A percentile compares a stretch with the other conserved stretches of the same genome.
Evolutionary conservation across 2,113 vertebrate species (phyloP).

Genomic region (Polypterus bichir): DNA sequence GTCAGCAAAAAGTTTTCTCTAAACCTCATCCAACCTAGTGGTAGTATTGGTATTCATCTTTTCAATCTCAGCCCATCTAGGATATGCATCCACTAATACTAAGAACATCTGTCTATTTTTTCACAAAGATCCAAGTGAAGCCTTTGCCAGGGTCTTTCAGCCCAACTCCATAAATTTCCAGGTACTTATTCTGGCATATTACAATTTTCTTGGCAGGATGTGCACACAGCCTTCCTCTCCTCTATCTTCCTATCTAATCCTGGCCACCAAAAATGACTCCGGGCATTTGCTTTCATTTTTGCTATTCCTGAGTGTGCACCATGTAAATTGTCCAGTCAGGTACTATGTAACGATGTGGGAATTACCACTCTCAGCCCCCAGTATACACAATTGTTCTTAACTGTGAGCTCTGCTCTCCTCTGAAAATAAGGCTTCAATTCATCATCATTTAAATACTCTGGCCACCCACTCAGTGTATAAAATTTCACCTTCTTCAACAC

Average conservation of each 20-base stretch:
- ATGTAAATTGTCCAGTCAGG: slow-evolving; percentile 10
- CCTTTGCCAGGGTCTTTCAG: slow-evolving; percentile 16
- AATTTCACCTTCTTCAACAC: too few species aligned
- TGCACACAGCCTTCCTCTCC: slow-evolving; percentile 1
- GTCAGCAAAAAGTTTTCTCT: background rate
- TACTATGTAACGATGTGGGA: background rate
- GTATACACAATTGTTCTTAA: slow-evolving; percentile 9
- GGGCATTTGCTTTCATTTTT: slow-evolving; percentile 10
- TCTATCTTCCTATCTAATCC: slow-evolving; percentile 9
- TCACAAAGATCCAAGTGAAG: slow-evolving; percentile 10
- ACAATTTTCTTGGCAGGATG: background rate
- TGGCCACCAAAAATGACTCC: slow-evolving; percentile 11
- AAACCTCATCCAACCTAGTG: slow-evolving; percentile 1
- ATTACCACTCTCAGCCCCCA: slow-evolving; percentile 13
- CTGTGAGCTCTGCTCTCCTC: background rate
- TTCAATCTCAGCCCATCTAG: slow-evolving; percentile 3
- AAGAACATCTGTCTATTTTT: slow-evolving; percentile 13
- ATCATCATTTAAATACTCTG: background rate
- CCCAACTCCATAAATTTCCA: slow-evolving; percentile 10
- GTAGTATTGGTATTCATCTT: slow-evolving; percentile 1
- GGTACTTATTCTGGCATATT: slow-evolving; percentile 3
- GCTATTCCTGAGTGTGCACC: slow-evolving; percentile 13
- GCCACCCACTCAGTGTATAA: too few species aligned
- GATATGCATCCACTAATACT: slow-evolving; percentile 10
- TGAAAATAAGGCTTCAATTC: background rate